A percentile compares a stretch with the other conserved stretches of the same genome.
phyloP scores from a whole-genome alignment of 1,140 invertebrate genomes.

The Lanistes nyassanus region DNA sequence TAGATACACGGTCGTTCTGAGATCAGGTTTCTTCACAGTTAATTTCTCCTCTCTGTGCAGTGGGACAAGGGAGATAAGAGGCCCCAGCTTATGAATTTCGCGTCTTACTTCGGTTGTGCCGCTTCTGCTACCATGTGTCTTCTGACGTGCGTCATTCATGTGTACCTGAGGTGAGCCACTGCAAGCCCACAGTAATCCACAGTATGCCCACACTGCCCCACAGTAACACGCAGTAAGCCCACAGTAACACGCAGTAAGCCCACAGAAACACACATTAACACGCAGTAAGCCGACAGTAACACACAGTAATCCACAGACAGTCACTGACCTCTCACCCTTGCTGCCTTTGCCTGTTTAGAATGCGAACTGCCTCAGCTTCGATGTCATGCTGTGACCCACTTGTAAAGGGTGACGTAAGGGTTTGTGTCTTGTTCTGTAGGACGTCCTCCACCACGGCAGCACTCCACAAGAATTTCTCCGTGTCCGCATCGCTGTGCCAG shows the following conservation, averaged over 20 bases:
- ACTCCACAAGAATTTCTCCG: conserved; percentile 63
- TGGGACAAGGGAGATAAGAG: conserved; percentile 63
- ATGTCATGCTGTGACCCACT: no score
- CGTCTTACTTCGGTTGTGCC: conserved; percentile 64
- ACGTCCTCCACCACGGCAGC: conserved; percentile 62
- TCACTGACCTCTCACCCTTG: no score
- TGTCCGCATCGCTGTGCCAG: conserved; percentile 60
- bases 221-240: no score
- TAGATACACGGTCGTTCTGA: no score
- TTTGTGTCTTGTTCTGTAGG: conserved; percentile 40
- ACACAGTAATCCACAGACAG: no score
- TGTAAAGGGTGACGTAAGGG: no score
- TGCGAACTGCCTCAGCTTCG: no score
- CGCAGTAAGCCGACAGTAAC: no score
- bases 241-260: no score
- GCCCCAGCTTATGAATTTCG: conserved; percentile 61
- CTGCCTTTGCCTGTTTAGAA: no score
- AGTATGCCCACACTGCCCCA: no score
- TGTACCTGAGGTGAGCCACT: conserved; percentile 57
- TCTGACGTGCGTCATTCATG: conserved; percentile 54
- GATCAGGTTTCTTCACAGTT: rapidly evolving
- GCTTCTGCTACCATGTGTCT: conserved; percentile 59
- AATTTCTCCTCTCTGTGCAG: conserved; percentile 31
- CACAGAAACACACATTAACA: no score
- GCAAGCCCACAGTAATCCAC: background rate